A percentile compares a stretch with the other conserved stretches of the same genome.
phyloP scores from a whole-genome alignment of 2,113 vertebrate species.

The Cyanistes caeruleus region DNA sequence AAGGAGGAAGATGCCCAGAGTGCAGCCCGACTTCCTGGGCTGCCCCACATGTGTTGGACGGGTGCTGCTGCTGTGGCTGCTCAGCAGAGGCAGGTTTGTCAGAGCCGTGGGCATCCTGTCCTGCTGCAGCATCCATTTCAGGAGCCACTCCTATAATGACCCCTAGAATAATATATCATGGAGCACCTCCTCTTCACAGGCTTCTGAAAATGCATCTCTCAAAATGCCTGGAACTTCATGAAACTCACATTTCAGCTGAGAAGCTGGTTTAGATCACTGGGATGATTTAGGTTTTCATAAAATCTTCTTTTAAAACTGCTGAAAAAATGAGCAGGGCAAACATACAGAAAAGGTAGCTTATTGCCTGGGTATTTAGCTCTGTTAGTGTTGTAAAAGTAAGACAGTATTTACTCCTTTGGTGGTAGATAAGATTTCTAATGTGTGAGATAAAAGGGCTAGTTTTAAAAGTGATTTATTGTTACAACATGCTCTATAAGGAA shows the following conservation, averaged over 20 bases:
- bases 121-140: neutral
- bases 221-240: neutral
- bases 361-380: neutral
- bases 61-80: neutral
- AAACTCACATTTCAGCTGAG: neutral
- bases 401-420: neutral
- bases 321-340: neutral
- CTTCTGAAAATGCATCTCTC: neutral
- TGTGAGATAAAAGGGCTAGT: neutral
- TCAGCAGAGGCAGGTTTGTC: neutral
- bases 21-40: accelerated
- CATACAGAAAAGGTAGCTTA: neutral
- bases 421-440: neutral
- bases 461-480: neutral
- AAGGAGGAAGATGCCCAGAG: neutral
- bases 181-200: neutral
- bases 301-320: neutral
- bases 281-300: neutral
- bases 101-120: neutral
- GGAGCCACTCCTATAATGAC: neutral
- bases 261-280: neutral
- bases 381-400: neutral
- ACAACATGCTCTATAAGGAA: neutral
- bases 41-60: accelerated
- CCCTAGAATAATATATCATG: neutral